Conservation (phyloP, 2,797 vertebrate species). For the Ciconia nigra region DNA sequence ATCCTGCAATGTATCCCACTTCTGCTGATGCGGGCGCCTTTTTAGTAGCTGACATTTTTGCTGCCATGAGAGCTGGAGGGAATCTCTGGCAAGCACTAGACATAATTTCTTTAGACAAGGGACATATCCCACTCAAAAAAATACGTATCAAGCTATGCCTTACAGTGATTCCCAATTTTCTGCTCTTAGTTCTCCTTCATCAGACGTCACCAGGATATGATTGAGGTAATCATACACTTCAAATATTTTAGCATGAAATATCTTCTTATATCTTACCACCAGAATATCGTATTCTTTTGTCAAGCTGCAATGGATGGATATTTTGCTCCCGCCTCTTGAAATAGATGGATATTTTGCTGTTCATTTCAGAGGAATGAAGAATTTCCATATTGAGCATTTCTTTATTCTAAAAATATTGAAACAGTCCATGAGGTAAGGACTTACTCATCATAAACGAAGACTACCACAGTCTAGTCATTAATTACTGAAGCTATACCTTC, state of each 20-base stretch:
- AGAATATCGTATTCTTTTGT: not conserved
- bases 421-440: not conserved
- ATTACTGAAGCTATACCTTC: not conserved
- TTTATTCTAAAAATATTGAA: not conserved
- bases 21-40: not conserved
- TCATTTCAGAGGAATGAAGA: not conserved
- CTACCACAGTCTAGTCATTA: not conserved
- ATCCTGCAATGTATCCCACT: not conserved
- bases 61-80: not conserved
- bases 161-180: not conserved
- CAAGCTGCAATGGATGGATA: not conserved
- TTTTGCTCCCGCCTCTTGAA: not conserved
- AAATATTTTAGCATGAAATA: not conserved
- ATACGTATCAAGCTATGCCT: not conserved
- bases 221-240: not conserved
- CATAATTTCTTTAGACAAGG: not conserved
- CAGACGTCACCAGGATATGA: not conserved
- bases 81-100: not conserved
- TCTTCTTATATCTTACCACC: not conserved
- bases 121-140: not conserved
- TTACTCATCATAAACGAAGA: not conserved
- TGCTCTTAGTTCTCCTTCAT: not conserved
- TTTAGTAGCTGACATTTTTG: not conserved
- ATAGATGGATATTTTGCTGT: not conserved
- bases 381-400: not conserved